Conservation (phyloP, 2,797 vertebrate genomes). For the Parotocinclus haroldoi region DNA sequence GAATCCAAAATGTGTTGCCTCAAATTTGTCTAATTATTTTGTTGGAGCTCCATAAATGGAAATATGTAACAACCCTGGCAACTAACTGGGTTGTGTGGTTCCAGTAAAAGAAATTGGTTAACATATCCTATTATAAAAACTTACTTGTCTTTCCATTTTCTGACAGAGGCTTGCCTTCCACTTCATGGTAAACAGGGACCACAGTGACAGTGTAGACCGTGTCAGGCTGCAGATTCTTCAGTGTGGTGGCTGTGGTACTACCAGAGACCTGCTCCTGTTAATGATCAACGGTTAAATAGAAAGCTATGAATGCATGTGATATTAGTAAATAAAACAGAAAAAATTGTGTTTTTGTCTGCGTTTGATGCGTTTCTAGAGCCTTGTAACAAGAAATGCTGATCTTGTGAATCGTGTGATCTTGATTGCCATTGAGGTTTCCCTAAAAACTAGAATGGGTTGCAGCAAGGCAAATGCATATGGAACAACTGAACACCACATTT, state of each 20-base stretch:
- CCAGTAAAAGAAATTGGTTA: neutral
- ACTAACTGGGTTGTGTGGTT: neutral
- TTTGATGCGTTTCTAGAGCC: too few species aligned
- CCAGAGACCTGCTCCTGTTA: slow-evolving; percentile 85
- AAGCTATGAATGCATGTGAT: neutral
- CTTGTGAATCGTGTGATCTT: too few species aligned
- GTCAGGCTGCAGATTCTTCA: slow-evolving; percentile 82
- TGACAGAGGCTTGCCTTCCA: slow-evolving; percentile 82
- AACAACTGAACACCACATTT: too few species aligned
- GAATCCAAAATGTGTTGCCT: too few species aligned
- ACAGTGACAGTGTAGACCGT: slow-evolving; percentile 85
- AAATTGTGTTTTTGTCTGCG: too few species aligned
- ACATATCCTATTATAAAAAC: slow-evolving; percentile 43
- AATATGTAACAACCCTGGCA: neutral
- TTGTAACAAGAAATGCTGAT: too few species aligned
- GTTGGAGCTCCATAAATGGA: neutral
- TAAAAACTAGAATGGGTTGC: too few species aligned
- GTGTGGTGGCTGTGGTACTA: slow-evolving; percentile 78
- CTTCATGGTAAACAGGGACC: slow-evolving; percentile 86
- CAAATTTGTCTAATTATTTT: slow-evolving; percentile 10
- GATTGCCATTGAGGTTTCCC: too few species aligned
- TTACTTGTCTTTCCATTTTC: slow-evolving; percentile 88
- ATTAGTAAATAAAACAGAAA: too few species aligned
- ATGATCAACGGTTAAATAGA: neutral
- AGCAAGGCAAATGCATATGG: too few species aligned